These are phyloP conservation scores for Hydrozoanthus tunicans DNA, from an alignment of 64 coral and sea anemone species.

Conservation along the genomic window DNA sequence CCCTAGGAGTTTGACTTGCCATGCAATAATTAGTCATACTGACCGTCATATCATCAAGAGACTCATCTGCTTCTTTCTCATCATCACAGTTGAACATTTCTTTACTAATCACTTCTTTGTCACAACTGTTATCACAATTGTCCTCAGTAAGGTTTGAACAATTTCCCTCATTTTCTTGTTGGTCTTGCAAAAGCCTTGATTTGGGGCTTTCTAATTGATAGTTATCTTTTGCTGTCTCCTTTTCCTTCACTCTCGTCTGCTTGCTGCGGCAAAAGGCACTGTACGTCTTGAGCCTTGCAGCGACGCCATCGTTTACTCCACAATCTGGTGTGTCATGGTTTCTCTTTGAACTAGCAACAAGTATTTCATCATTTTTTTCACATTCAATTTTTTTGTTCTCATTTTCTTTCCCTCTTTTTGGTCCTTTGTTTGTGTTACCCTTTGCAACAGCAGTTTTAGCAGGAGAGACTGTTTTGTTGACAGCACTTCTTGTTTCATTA, in stretches of 20 bases:
- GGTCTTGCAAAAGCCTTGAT: constrained; percentile 3
- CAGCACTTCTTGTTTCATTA: not conserved
- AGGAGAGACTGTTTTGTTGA: not conserved
- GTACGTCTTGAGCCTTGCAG: constrained; percentile 45
- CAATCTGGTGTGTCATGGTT: not conserved
- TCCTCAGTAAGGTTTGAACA: not conserved
- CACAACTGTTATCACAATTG: not conserved
- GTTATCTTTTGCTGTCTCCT: not conserved
- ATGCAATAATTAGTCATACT: no score
- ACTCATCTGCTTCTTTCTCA: constrained; percentile 51
- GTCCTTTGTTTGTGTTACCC: not conserved
- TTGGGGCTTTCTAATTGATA: constrained; percentile 10
- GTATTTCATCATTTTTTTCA: not conserved
- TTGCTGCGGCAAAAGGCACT: constrained; percentile 44
- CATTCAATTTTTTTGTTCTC: not conserved
- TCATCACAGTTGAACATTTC: constrained; percentile 42
- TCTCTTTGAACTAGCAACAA: not conserved
- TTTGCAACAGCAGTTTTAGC: not conserved
- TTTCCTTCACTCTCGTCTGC: constrained; percentile 13
- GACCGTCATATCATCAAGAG: no score
- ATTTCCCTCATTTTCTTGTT: not conserved
- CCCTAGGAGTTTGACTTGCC: no score
- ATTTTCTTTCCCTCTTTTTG: constrained; percentile 6
- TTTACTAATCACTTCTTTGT: constrained; percentile 24
- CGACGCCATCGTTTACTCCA: not conserved